Evolutionary conservation across 2,113 vertebrate species (phyloP), one percentile per base, ranked within the genome.

Genomic region (Scartelaos histophorus): DNA sequence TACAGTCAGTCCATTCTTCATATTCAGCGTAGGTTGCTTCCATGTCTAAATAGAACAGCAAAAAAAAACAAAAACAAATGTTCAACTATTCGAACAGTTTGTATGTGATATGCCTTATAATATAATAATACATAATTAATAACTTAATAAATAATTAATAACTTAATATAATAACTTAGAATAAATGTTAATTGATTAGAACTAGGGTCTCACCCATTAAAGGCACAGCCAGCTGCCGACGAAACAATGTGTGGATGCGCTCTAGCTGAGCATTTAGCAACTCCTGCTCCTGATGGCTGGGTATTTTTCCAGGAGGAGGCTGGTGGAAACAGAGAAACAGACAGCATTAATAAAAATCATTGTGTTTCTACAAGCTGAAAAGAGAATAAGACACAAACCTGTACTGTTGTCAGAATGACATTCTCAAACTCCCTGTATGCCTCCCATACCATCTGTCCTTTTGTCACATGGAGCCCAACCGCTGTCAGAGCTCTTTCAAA

Each of bases 341-440:
- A 78, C 82, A 82, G 90, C 49, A 90, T 76, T 78, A 80, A 29
- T 43, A 75, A 71, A 74, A 71, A 19, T 35, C 70, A 62, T 19
- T 25, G 21, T 7, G n/a, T 13, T 53, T 29, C 0, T 12, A 29
- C 64, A 10, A 34, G 46, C 2, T 29, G 24, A 13, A 66, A 15
- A 64, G 66, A 35, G 7, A 43, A 35, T 75, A 5, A 0, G 38
- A 54, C 49, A 60, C 92, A 92, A 79, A 99, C 98, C 97, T 97
- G 96, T 7, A 96, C 85, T 0, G 96, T 97, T 69, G 95, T 95
- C 85, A 97, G 90, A 0, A 99, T 95, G 70, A 94, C 97, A 0
- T 96, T 97, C 82, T 99, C 97, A 82, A 99, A 99, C 80, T 99
- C 98, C 0, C 98, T 91, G 87, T 96, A 99, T 0, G 97, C 96